Conservation (phyloP, 2,888 invertebrate species). For the Parnassius orleans region DNA sequence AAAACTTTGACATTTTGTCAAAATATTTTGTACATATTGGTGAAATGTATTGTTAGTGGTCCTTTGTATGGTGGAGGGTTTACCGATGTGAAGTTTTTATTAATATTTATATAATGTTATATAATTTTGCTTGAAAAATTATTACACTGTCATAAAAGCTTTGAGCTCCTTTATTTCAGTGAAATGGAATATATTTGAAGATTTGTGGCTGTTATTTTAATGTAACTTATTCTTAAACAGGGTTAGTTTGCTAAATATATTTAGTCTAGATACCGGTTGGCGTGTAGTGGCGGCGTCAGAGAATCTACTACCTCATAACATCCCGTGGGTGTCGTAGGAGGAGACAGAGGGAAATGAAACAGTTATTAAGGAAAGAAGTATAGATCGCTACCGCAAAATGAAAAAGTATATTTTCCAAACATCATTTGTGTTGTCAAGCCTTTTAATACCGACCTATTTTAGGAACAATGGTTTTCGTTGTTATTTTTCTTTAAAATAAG, state of each 20-base stretch:
- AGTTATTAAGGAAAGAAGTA: too few relatives aligned
- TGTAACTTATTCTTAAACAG: too few relatives aligned
- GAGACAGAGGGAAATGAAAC: too few relatives aligned
- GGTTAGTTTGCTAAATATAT: too few relatives aligned
- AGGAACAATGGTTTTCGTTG: too few relatives aligned
- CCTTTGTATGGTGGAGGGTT: constrained; percentile 17
- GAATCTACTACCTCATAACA: too few relatives aligned
- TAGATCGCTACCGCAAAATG: too few relatives aligned
- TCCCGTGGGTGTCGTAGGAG: too few relatives aligned
- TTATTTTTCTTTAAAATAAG: too few relatives aligned
- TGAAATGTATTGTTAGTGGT: constrained; percentile 18
- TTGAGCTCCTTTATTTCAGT: constrained; percentile 3
- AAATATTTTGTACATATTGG: constrained; percentile 21
- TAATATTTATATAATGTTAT: not conserved
- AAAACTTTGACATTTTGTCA: constrained; percentile 12
- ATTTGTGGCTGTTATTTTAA: constrained; percentile 1
- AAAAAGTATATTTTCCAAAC: not conserved
- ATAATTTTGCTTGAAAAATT: not conserved
- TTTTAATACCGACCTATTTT: too few relatives aligned
- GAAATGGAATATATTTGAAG: constrained; percentile 1
- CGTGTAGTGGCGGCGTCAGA: too few relatives aligned
- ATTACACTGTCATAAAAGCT: not conserved
- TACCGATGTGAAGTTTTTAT: constrained; percentile 12
- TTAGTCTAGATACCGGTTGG: too few relatives aligned
- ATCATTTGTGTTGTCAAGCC: not conserved